Conservation (phyloP, 2,113 vertebrate genomes). For the Anoura caudifer region DNA sequence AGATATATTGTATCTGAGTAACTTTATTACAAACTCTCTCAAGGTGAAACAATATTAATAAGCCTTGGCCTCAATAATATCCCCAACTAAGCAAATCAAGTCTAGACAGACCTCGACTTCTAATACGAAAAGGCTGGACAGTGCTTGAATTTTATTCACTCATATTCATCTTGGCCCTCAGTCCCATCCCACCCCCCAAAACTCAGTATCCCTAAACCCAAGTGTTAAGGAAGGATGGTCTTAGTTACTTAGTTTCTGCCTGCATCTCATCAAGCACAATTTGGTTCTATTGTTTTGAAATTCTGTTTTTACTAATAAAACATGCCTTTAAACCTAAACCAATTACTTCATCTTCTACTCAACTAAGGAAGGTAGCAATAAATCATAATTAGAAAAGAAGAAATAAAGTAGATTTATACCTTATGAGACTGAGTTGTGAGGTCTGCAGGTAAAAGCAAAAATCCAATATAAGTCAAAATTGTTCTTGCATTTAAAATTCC, state of each 20-base stretch:
- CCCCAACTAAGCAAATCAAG: neutral
- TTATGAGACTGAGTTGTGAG: neutral
- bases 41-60: constrained; percentile 24
- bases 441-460: constrained; percentile 29
- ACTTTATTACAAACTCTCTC: constrained; percentile 13
- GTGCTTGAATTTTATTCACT: neutral
- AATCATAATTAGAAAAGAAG: neutral
- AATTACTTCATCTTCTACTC: neutral
- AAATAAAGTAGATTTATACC: neutral
- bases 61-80: neutral
- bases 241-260: neutral
- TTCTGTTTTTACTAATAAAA: constrained; percentile 1
- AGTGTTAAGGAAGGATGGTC: neutral
- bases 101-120: neutral
- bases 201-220: neutral
- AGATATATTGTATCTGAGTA: neutral
- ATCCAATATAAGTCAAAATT: neutral
- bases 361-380: neutral
- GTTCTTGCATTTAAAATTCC: constrained; percentile 39
- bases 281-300: neutral
- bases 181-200: neutral
- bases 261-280: neutral
- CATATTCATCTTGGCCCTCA: neutral
- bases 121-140: neutral
- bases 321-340: neutral